Evolutionary conservation across 1,140 invertebrate genomes (phyloP).

Genomic region (Drosophila pallidifrons): DNA sequence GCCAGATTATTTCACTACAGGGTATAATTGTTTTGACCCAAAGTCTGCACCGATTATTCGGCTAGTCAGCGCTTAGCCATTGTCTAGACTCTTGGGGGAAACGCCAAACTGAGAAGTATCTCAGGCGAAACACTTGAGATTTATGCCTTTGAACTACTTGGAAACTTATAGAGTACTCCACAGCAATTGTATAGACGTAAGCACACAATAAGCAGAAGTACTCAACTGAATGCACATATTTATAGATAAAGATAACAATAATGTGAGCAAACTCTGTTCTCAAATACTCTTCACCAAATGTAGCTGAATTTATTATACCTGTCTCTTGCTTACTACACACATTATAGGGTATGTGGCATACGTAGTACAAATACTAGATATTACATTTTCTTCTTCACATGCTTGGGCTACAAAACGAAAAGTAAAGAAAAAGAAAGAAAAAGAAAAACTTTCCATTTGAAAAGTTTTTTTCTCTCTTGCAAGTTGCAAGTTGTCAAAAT

Average conservation of each 20-base stretch:
- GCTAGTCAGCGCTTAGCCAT: constrained; percentile 1
- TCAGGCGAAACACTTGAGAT: not conserved
- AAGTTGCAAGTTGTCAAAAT: constrained; percentile 74
- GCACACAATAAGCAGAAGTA: not conserved
- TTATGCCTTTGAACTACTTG: not conserved
- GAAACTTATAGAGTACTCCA: not conserved
- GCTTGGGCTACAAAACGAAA: not conserved
- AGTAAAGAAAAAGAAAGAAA: not conserved
- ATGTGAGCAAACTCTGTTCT: not conserved
- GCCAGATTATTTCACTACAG: constrained; percentile 17
- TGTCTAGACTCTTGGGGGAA: not conserved
- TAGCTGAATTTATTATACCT: no score
- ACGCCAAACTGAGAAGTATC: not conserved
- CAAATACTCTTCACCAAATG: not conserved
- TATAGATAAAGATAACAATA: constrained; percentile 8
- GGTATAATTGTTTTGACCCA: constrained; percentile 28
- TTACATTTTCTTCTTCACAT: constrained; percentile 34
- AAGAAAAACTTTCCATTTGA: constrained; percentile 41
- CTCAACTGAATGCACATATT: not conserved
- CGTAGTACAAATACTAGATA: constrained; percentile 18
- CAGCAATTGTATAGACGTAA: not conserved
- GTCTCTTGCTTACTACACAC: no score
- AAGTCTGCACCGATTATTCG: not conserved
- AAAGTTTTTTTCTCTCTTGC: constrained; percentile 39
- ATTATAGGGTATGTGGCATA: constrained; percentile 6